Percentiles rank a stretch among this genome's conserved stretches.
Evolutionary conservation across 64 coral and sea anemone species (phyloP).

Genomic region (Astreopora myriophthalma): DNA sequence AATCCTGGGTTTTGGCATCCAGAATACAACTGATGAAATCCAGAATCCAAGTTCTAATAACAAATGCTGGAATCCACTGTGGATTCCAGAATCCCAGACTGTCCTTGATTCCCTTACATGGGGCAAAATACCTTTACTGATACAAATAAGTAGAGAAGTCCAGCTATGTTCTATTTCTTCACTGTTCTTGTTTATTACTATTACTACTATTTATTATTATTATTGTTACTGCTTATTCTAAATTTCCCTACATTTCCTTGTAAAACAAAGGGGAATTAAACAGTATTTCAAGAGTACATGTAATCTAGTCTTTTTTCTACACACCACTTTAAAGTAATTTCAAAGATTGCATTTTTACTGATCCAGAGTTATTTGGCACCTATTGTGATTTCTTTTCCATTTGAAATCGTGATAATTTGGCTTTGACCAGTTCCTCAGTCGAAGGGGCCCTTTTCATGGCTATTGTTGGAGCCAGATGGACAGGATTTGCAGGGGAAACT

Average conservation of each 20-base stretch:
- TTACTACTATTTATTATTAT: background rate
- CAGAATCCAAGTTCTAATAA: background rate
- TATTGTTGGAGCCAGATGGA: constrained; percentile 61
- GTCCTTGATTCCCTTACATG: background rate
- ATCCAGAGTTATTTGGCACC: background rate
- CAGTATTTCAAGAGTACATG: background rate
- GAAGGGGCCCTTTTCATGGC: constrained; percentile 49
- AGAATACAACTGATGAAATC: too few relatives aligned
- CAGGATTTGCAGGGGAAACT: constrained; percentile 25
- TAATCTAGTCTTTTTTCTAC: background rate
- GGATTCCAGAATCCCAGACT: background rate
- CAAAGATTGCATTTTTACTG: background rate
- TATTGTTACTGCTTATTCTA: background rate
- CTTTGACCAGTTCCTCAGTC: constrained; percentile 45
- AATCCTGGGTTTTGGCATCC: too few relatives aligned
- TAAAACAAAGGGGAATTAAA: too few relatives aligned
- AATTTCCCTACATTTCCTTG: background rate
- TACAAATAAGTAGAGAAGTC: background rate
- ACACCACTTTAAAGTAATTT: background rate
- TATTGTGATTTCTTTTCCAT: background rate
- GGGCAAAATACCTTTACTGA: background rate
- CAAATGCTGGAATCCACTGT: background rate
- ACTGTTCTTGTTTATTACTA: background rate
- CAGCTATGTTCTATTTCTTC: background rate
- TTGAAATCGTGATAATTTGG: constrained; percentile 49